Conservation (phyloP, 2,888 invertebrate genomes). For the Chirona hameri region DNA sequence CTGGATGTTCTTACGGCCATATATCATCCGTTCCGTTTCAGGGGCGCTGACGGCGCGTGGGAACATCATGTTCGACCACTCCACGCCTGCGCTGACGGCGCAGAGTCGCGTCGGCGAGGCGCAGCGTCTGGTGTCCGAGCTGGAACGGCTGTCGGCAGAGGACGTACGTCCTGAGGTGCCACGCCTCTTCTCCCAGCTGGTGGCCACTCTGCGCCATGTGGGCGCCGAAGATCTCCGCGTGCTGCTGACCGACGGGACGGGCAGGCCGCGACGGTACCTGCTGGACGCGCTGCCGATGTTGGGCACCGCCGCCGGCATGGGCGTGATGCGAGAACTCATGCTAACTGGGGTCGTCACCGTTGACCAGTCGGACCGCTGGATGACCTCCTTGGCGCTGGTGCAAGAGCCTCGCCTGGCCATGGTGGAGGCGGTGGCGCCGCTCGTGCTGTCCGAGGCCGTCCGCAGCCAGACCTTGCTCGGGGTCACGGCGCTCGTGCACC, state of each 20-base stretch:
- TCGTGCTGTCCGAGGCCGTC: slow-evolving; percentile 45
- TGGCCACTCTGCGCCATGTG: slow-evolving; percentile 47
- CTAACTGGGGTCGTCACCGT: slow-evolving; percentile 59
- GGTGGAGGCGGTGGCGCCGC: slow-evolving; percentile 48
- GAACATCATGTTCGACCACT: slow-evolving; percentile 68
- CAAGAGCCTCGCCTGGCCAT: slow-evolving; percentile 50
- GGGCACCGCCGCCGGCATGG: slow-evolving; percentile 75
- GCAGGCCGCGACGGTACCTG: slow-evolving; percentile 46
- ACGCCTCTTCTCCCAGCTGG: slow-evolving; percentile 49
- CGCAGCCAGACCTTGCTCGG: slow-evolving; percentile 62
- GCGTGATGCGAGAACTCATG: slow-evolving; percentile 78
- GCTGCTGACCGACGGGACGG: slow-evolving; percentile 41
- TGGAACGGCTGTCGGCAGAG: slow-evolving; percentile 43
- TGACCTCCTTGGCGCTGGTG: slow-evolving; percentile 78
- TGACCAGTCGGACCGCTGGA: slow-evolving; percentile 72
- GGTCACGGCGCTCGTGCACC: slow-evolving; percentile 65
- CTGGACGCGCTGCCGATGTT: slow-evolving; percentile 82
- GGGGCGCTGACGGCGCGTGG: not conserved
- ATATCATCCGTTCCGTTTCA: not conserved
- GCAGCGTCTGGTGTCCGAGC: slow-evolving; percentile 42
- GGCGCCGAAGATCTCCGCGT: slow-evolving; percentile 45
- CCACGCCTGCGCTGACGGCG: slow-evolving; percentile 37
- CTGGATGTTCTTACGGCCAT: no score
- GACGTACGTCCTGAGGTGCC: slow-evolving; percentile 50
- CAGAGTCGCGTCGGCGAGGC: slow-evolving; percentile 43